Conservation (phyloP, 2,797 vertebrate genomes). For the Trachops cirrhosus region DNA sequence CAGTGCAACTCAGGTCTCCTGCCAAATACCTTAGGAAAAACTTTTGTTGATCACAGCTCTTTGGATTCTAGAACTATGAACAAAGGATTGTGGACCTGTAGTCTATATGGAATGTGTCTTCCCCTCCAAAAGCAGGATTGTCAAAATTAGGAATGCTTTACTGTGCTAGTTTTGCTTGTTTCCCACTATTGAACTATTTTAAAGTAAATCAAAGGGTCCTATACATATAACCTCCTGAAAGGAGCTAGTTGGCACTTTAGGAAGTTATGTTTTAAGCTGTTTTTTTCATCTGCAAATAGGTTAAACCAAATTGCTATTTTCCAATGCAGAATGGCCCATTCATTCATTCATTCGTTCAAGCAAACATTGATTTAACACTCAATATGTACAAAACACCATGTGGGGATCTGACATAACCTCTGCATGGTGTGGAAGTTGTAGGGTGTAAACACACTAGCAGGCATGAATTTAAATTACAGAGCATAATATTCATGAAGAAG, state of each 20-base stretch:
- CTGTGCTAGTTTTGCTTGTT: neutral
- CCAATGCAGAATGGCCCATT: neutral
- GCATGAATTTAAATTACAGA: neutral
- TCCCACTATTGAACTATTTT: neutral
- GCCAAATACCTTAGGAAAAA: neutral
- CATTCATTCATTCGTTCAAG: neutral
- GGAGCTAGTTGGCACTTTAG: neutral
- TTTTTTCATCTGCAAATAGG: constrained; percentile 1
- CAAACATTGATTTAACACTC: neutral
- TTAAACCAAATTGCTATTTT: constrained; percentile 12
- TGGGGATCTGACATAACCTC: neutral
- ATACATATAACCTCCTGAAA: neutral
- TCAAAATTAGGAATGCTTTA: neutral
- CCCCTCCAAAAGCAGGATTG: neutral
- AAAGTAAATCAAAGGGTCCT: constrained; percentile 34
- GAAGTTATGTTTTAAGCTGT: constrained; percentile 38
- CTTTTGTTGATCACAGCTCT: neutral
- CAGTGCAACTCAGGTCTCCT: neutral
- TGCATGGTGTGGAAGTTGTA: neutral
- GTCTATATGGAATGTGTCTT: neutral
- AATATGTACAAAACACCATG: neutral
- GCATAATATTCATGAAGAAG: neutral
- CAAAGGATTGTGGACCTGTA: neutral
- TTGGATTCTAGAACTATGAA: neutral
- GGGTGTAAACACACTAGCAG: neutral